Conservation (phyloP, 1,140 invertebrate species). For the Phortica variegata region DNA sequence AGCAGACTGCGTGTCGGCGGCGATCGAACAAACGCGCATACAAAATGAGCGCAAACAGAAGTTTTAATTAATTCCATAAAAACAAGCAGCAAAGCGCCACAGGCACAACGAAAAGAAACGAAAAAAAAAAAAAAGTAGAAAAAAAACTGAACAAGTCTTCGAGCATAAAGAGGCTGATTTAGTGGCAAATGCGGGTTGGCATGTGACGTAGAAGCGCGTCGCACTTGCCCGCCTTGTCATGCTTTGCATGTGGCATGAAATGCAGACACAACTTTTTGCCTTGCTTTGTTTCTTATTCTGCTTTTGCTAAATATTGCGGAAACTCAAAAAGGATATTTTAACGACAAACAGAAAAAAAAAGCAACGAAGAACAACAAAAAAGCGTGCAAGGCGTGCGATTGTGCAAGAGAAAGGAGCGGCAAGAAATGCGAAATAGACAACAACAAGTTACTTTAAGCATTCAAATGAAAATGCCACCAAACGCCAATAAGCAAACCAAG, state of each 20-base stretch:
- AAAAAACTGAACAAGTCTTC: conserved; percentile 13
- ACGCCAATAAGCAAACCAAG: conserved; percentile 20
- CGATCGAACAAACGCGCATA: no score
- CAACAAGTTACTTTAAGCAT: conserved; percentile 17
- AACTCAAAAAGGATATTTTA: conserved; percentile 31
- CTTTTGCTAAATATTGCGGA: conserved; percentile 44
- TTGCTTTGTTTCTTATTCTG: no score
- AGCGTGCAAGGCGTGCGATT: conserved; percentile 15
- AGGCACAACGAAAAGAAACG: conserved; percentile 14
- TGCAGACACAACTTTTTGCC: no score
- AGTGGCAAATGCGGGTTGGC: conserved; percentile 24
- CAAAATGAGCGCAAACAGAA: conserved; percentile 35
- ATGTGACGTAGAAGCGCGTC: conserved; percentile 33
- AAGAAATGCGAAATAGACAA: conserved; percentile 8
- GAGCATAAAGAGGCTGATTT: conserved; percentile 36
- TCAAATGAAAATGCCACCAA: conserved; percentile 36
- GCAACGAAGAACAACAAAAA: conserved; percentile 31
- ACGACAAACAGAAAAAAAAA: conserved; percentile 29
- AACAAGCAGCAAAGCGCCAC: conserved; percentile 26
- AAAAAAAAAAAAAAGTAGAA: conserved; percentile 6
- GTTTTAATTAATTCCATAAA: conserved; percentile 53
- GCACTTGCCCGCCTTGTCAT: conserved; percentile 14
- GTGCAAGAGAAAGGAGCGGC: conserved; percentile 8
- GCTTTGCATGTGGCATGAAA: no score
- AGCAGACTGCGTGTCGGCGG: no score